Percentiles rank a stretch among this genome's conserved stretches.
Evolutionary conservation across 1,140 invertebrate genomes (phyloP).

Genomic region (Drosophila tristis): DNA sequence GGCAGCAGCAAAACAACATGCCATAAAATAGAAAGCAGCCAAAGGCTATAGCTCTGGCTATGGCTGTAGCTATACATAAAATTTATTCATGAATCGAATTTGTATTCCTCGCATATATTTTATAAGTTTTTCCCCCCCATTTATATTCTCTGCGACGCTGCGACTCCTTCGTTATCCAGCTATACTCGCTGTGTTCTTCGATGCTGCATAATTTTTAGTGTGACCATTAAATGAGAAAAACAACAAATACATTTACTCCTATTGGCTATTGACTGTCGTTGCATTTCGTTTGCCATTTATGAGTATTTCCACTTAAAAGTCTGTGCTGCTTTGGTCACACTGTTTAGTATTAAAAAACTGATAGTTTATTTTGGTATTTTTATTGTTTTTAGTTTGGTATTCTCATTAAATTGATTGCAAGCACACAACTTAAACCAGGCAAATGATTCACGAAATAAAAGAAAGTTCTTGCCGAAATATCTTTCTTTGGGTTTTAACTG

Average conservation of each 20-base stretch:
- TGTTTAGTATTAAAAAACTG: background rate
- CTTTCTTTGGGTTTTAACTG: too few species aligned
- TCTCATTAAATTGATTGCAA: background rate
- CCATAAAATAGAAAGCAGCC: slow-evolving; percentile 57
- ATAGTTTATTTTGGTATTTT: too few species aligned
- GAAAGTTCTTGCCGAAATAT: too few species aligned
- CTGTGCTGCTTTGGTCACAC: background rate
- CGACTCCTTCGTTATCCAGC: background rate
- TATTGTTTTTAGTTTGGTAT: background rate
- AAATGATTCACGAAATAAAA: background rate
- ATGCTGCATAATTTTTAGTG: background rate
- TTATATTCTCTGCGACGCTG: slow-evolving; percentile 32
- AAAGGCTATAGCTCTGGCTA: slow-evolving; percentile 58
- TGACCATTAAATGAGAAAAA: background rate
- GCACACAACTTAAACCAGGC: background rate
- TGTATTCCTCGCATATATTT: slow-evolving; percentile 80
- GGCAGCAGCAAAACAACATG: slow-evolving; percentile 25
- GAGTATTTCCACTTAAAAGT: too few species aligned
- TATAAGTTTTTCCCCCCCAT: slow-evolving; percentile 67
- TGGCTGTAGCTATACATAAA: slow-evolving; percentile 65
- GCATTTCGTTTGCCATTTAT: too few species aligned
- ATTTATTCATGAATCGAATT: slow-evolving; percentile 83
- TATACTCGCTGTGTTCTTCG: slow-evolving; percentile 8
- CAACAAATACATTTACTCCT: slow-evolving; percentile 10
- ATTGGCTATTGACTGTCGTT: slow-evolving; percentile 2